Percentiles rank a stretch among this genome's conserved stretches.
Conservation (phyloP, 2,888 invertebrate genomes). For the Drosophila suboccidentalis region DNA sequence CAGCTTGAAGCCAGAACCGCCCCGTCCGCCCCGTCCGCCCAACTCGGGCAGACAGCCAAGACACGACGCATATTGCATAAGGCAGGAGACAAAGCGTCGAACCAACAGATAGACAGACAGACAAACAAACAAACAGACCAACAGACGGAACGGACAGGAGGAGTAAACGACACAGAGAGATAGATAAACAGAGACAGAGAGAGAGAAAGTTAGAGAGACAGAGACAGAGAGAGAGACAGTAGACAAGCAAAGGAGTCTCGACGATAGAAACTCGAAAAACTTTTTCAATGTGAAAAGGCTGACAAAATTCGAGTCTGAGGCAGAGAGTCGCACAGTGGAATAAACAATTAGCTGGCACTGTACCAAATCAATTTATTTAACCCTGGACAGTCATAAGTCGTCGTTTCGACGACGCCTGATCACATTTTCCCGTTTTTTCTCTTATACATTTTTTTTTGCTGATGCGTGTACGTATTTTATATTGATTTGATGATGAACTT, state of each 20-base stretch:
- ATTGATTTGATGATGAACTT: too few species aligned
- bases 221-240: neutral
- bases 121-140: constrained; percentile 53
- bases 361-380: neutral
- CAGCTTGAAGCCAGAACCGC: neutral
- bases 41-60: constrained; percentile 37
- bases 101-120: constrained; percentile 43
- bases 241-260: constrained; percentile 30
- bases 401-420: too few species aligned
- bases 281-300: constrained; percentile 70
- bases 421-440: too few species aligned
- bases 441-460: too few species aligned
- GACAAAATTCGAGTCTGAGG: constrained; percentile 13
- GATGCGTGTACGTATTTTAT: too few species aligned
- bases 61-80: constrained; percentile 72
- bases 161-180: constrained; percentile 8
- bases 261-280: constrained; percentile 68
- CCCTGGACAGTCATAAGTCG: too few species aligned
- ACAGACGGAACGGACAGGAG: constrained; percentile 18
- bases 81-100: constrained; percentile 57
- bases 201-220: neutral
- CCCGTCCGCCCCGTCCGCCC: neutral
- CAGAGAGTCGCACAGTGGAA: constrained; percentile 39
- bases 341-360: neutral
- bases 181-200: neutral